Evolutionary conservation across 1,140 invertebrate species (phyloP).

Genomic region (Pseudomyrmex concolor): DNA sequence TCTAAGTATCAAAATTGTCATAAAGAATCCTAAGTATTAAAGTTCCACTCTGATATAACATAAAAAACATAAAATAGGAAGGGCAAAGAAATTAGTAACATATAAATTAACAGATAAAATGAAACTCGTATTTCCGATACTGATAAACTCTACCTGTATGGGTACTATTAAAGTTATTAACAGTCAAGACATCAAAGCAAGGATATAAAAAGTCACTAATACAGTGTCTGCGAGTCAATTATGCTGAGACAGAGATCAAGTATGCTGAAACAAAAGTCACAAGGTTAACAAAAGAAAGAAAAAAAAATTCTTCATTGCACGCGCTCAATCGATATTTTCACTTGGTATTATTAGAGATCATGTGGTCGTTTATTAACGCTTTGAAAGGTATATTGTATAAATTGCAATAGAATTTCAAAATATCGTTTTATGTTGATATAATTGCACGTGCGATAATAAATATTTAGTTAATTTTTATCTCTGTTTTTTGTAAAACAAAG

Average conservation of each 20-base stretch:
- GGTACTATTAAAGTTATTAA: conserved; percentile 26
- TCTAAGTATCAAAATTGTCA: no score
- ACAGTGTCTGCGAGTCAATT: conserved; percentile 2
- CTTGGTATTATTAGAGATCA: conserved; percentile 4
- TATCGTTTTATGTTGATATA: not conserved
- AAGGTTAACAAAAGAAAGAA: conserved; percentile 26
- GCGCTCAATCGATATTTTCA: conserved; percentile 26
- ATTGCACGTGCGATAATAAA: not conserved
- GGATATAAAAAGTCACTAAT: conserved; percentile 25
- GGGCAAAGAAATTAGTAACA: no score
- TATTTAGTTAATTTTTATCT: not conserved
- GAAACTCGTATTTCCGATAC: no score
- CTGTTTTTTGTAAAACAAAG: not conserved
- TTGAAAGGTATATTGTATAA: not conserved
- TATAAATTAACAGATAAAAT: no score
- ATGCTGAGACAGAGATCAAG: conserved; percentile 35
- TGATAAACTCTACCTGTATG: no score
- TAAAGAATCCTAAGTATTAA: no score
- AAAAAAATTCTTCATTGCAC: conserved; percentile 29
- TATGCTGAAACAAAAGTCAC: conserved; percentile 30
- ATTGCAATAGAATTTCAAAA: not conserved
- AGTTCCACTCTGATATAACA: no score
- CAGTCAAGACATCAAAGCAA: not conserved
- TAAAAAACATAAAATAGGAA: no score
- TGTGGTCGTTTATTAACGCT: not conserved